Evolutionary conservation across 2,113 vertebrate species (phyloP).

Genomic region (Podarcis cretensis): DNA sequence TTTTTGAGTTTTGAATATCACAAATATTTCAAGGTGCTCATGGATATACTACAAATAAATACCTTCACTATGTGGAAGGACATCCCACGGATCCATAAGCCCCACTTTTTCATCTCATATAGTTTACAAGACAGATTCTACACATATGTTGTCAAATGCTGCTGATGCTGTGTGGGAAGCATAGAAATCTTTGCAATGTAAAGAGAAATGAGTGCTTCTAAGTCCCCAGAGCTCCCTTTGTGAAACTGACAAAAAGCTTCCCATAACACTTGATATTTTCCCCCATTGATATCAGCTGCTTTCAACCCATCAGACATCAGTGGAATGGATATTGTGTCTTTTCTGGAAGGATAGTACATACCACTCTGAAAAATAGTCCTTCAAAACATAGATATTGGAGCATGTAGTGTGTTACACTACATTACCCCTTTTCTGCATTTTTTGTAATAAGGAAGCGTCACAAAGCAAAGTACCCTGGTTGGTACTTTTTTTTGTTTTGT

Average conservation of each 20-base stretch:
- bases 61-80: neutral
- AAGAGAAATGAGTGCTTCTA: neutral
- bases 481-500: neutral
- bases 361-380: neutral
- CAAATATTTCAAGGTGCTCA: neutral
- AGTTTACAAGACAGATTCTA: neutral
- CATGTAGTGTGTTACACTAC: neutral
- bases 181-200: neutral
- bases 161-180: too few relatives aligned
- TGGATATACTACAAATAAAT: neutral
- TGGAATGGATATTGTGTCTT: neutral
- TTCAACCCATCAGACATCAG: neutral
- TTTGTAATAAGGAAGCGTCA: neutral
- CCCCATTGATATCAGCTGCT: neutral
- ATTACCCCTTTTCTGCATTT: neutral
- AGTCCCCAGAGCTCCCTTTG: neutral
- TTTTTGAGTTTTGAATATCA: neutral
- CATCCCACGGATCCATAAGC: neutral
- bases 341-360: neutral
- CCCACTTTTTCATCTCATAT: neutral
- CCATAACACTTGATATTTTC: neutral
- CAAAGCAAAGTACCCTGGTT: neutral
- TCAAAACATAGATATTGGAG: neutral
- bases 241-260: neutral
- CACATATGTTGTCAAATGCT: too few relatives aligned